These are phyloP conservation scores for Melinaea marsaeus DNA, from an alignment of 2,888 invertebrate genomes.

Conservation along the genomic window DNA sequence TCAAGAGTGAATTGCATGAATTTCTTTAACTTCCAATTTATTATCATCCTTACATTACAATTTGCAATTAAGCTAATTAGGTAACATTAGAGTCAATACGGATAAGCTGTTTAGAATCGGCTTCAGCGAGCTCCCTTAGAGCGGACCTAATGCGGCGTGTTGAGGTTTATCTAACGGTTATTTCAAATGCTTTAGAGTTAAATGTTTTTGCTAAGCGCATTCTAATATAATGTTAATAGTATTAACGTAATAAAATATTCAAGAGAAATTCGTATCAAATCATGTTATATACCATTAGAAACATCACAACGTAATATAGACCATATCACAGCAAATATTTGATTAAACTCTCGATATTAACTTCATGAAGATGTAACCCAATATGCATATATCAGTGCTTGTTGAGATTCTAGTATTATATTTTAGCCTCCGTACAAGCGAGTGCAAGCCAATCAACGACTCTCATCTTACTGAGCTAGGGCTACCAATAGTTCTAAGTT, in stretches of 20 bases:
- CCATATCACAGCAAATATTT: too few species aligned
- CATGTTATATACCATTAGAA: too few species aligned
- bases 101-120: constrained; percentile 2
- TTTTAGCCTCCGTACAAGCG: background rate
- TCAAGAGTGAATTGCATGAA: background rate
- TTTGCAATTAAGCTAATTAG: constrained; percentile 5
- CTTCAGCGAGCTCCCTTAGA: background rate
- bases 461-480: constrained; percentile 2
- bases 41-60: background rate
- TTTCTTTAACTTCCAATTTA: constrained; percentile 6
- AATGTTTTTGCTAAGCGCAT: background rate
- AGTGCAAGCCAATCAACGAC: background rate
- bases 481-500: background rate
- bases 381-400: background rate
- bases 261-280: too few species aligned
- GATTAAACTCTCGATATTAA: background rate
- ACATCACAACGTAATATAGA: too few species aligned
- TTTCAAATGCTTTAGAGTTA: background rate
- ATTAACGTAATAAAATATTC: background rate
- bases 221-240: background rate
- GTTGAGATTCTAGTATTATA: background rate
- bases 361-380: background rate
- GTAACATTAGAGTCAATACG: background rate
- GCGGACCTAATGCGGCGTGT: background rate
- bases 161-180: background rate